A percentile compares a stretch with the other conserved stretches of the same genome.
Conservation (phyloP, 64 coral and sea anemone genomes). For the Actinia tenebrosa region DNA sequence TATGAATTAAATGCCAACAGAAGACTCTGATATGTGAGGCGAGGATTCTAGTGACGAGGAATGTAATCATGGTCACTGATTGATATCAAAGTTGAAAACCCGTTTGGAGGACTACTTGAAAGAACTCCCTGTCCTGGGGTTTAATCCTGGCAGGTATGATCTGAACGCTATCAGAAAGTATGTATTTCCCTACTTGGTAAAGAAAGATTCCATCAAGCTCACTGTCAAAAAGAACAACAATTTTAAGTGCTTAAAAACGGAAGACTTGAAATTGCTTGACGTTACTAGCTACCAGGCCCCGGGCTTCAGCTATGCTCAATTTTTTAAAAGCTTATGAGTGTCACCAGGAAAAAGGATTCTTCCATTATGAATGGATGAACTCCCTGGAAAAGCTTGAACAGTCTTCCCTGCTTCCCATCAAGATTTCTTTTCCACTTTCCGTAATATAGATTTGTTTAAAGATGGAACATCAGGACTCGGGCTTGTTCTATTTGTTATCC, state of each 20-base stretch:
- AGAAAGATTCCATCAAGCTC: not conserved
- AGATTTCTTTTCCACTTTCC: too few species aligned
- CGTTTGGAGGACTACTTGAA: constrained; percentile 7
- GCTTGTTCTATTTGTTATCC: too few species aligned
- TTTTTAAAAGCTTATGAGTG: constrained; percentile 28
- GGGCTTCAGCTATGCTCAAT: constrained; percentile 42
- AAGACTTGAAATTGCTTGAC: not conserved
- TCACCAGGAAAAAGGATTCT: not conserved
- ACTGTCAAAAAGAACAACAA: constrained; percentile 1
- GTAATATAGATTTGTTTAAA: too few species aligned
- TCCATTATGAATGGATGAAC: not conserved
- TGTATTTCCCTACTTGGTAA: constrained; percentile 3
- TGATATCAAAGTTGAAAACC: too few species aligned
- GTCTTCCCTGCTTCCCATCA: too few species aligned
- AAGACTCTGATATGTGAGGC: too few species aligned
- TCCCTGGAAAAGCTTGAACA: not conserved
- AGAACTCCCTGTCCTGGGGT: not conserved
- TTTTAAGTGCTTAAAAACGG: constrained; percentile 2
- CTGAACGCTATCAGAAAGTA: constrained; percentile 4
- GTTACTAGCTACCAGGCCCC: constrained; percentile 41
- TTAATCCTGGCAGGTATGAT: not conserved
- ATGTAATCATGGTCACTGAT: too few species aligned
- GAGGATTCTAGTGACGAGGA: too few species aligned
- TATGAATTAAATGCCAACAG: too few species aligned
- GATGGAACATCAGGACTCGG: too few species aligned